phyloP scores from a whole-genome alignment of 2,888 invertebrate genomes.

The Sinopyrophorus schimmeli region DNA sequence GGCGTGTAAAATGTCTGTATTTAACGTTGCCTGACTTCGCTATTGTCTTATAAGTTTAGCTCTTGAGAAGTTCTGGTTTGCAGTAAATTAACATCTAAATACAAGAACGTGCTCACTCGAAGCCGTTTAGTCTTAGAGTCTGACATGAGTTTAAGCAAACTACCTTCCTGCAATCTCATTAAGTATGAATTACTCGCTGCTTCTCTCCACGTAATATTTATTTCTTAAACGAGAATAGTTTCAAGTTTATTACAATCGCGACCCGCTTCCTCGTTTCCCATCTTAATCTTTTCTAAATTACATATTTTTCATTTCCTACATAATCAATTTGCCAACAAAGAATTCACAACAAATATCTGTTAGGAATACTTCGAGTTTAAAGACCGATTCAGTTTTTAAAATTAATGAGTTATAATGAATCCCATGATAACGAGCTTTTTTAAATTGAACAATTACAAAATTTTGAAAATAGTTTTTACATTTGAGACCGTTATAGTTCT shows the following conservation, averaged over 20 bases:
- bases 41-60: conserved; percentile 50
- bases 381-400: too few relatives aligned
- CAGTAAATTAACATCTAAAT: conserved; percentile 55
- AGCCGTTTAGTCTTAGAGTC: conserved; percentile 33
- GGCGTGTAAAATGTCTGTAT: conserved; percentile 56
- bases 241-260: conserved; percentile 15
- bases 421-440: too few relatives aligned
- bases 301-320: conserved; percentile 11
- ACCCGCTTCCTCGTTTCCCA: conserved; percentile 18
- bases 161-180: conserved; percentile 35
- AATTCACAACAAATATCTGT: too few relatives aligned
- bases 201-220: too few relatives aligned
- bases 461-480: conserved; percentile 1
- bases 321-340: too few relatives aligned
- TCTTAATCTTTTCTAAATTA: conserved; percentile 14
- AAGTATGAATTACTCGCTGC: conserved; percentile 31
- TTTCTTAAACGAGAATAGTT: conserved; percentile 8
- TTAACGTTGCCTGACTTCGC: conserved; percentile 53
- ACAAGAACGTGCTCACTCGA: conserved; percentile 32
- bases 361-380: too few relatives aligned
- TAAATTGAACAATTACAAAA: conserved; percentile 2
- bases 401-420: too few relatives aligned
- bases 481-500: too few relatives aligned
- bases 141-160: conserved; percentile 30
- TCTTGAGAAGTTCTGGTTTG: conserved; percentile 52